These are phyloP conservation scores for Laterallus jamaicensis DNA, from an alignment of 2,113 vertebrate genomes.

Conservation along the genomic window DNA sequence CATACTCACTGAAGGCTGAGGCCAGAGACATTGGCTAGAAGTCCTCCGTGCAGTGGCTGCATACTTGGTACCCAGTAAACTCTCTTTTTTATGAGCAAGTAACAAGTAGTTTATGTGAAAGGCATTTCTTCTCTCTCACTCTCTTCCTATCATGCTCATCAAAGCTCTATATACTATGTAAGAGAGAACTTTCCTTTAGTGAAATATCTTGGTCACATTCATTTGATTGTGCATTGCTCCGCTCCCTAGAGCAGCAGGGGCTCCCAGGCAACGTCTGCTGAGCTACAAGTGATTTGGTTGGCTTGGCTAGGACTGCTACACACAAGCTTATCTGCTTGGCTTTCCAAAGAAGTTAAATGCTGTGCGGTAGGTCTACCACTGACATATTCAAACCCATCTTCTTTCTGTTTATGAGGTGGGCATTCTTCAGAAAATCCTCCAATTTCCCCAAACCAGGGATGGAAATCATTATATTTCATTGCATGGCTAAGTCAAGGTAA, in stretches of 20 bases:
- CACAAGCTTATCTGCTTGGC: neutral
- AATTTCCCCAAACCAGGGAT: neutral
- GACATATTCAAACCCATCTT: neutral
- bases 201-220: neutral
- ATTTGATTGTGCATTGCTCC: neutral
- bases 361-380: neutral
- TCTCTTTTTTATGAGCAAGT: neutral
- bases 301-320: neutral
- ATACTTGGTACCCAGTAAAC: neutral
- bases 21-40: neutral
- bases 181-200: neutral
- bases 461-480: neutral
- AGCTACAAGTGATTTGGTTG: neutral
- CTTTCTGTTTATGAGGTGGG: neutral
- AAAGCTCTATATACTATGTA: neutral
- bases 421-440: neutral
- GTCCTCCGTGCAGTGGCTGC: neutral
- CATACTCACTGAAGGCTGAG: neutral
- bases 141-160: neutral
- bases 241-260: neutral
- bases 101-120: neutral
- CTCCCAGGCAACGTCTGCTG: neutral
- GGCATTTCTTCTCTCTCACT: rapidly evolving
- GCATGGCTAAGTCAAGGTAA: neutral
- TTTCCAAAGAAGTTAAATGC: neutral